Evolutionary conservation across 2,797 vertebrate genomes (phyloP), one percentile per base, ranked within the genome.

Genomic region (Galaxias olidus): DNA sequence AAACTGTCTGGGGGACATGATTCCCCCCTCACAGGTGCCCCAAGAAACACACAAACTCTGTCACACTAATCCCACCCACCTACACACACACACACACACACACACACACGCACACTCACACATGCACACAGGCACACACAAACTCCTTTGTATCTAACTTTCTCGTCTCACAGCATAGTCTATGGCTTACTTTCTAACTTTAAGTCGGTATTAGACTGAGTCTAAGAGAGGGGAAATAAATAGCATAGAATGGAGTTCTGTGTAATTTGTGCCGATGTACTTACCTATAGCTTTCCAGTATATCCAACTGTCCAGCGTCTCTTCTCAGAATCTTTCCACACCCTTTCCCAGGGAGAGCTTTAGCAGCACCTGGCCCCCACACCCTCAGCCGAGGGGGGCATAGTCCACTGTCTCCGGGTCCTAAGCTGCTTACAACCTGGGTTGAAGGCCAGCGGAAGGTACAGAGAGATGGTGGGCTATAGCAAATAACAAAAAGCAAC

Each of bases 371-470:
- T 63, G 54, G 15, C 66, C 76, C 78, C 20, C 52, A 75, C 81
- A 82, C 76, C 81, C 81, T 91, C 84, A 85, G 82, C 76, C 55
- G 75, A 75, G 50, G 84, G 84, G 80, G 80, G 75, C 89, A 92
- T 92, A 86, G 80, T 91, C 87, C 89, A 83, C 75, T 0, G 17
- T 72, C 19, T 46, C 5, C 4, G 10, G 49, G 46, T 6, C 30
- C 2, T 6, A 30, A 30, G 30, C 30, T 30, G 30, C 30, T 30
- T 30, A 30, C 30, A 30, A 30, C 55, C 42, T 10, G 43, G 57
- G 40, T 52, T 50, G 61, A 57, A 30, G 56, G 46, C 18, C 42
- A 64, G 57, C 61, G 7, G 44, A 47, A 69, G 62, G 55, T 59
- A 50, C 9, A 69, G 41, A 57, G 13, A 30, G 59, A 1, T 40